Conservation (phyloP, 1,140 invertebrate species). For the Drosophila nebulosa region DNA sequence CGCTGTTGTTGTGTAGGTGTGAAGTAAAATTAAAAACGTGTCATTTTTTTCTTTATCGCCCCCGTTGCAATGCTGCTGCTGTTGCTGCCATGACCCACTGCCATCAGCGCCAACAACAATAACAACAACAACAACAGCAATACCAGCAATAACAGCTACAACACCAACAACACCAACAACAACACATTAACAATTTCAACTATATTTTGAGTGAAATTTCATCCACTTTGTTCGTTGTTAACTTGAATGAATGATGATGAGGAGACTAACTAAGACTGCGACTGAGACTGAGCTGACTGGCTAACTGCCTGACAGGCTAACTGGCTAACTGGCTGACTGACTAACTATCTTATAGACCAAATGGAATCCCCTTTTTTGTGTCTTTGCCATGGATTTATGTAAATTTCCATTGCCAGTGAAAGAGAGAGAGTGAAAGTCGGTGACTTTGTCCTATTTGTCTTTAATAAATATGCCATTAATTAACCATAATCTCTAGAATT, state of each 20-base stretch:
- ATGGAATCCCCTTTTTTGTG: neutral
- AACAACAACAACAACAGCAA: too few relatives aligned
- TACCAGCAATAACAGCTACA: conserved; percentile 19
- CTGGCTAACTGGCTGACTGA: neutral
- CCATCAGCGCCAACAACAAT: conserved; percentile 12
- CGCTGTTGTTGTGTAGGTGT: conserved; percentile 64
- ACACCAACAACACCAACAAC: conserved; percentile 19
- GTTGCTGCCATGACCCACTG: conserved; percentile 57
- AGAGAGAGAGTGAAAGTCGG: neutral
- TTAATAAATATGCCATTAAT: conserved; percentile 25
- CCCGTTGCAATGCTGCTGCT: conserved; percentile 56
- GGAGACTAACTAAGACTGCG: too few relatives aligned
- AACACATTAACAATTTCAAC: conserved; percentile 5
- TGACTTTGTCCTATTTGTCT: conserved; percentile 24
- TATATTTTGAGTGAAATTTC: conserved; percentile 50
- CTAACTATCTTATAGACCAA: neutral
- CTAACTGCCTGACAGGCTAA: conserved; percentile 20
- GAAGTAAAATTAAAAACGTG: conserved; percentile 79
- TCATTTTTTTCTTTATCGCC: conserved; percentile 79
- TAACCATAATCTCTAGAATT: conserved; percentile 40
- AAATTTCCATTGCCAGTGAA: neutral
- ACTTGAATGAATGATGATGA: conserved; percentile 17
- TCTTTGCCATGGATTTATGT: neutral
- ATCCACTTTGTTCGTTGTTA: conserved; percentile 43
- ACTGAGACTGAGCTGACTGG: conserved; percentile 7